A percentile compares a stretch with the other conserved stretches of the same genome.
These are phyloP conservation scores for Caranx melampygus DNA, from an alignment of 2,113 vertebrate genomes.

Conservation along the genomic window DNA sequence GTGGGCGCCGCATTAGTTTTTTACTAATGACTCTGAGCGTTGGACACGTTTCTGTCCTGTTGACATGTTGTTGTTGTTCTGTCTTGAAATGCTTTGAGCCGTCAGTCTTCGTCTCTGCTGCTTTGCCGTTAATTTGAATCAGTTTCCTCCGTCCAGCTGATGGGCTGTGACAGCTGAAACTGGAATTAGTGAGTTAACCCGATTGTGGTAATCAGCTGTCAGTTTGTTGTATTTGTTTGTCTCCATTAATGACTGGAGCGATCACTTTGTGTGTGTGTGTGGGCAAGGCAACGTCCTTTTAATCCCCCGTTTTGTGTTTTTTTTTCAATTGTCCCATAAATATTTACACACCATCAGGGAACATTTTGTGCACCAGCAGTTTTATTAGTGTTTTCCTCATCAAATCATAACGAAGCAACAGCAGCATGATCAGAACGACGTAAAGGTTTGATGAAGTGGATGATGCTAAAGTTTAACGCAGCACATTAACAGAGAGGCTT, in stretches of 20 bases:
- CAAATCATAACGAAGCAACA: not conserved
- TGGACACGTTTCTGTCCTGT: not conserved
- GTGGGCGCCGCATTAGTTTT: too few relatives aligned
- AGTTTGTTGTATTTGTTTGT: constrained; percentile 5
- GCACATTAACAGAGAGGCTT: not conserved
- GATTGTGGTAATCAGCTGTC: constrained; percentile 21
- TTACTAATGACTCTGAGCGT: not conserved
- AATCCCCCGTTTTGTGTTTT: not conserved
- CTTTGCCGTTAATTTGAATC: not conserved
- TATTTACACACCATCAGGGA: not conserved
- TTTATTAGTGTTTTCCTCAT: not conserved
- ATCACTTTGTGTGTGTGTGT: not conserved
- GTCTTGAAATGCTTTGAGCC: not conserved
- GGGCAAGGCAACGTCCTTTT: not conserved
- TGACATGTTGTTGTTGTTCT: not conserved
- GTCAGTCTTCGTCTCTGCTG: not conserved
- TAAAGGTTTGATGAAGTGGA: not conserved
- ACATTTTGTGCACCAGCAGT: not conserved
- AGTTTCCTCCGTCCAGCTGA: not conserved
- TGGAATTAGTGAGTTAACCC: constrained; percentile 1
- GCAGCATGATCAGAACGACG: not conserved
- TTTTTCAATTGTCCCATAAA: not conserved
- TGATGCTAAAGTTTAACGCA: not conserved
- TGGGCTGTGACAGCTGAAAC: not conserved
- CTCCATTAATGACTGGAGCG: not conserved